These are phyloP conservation scores for Scaptomyza hsui DNA, from an alignment of 1,140 invertebrate species.

Conservation along the genomic window DNA sequence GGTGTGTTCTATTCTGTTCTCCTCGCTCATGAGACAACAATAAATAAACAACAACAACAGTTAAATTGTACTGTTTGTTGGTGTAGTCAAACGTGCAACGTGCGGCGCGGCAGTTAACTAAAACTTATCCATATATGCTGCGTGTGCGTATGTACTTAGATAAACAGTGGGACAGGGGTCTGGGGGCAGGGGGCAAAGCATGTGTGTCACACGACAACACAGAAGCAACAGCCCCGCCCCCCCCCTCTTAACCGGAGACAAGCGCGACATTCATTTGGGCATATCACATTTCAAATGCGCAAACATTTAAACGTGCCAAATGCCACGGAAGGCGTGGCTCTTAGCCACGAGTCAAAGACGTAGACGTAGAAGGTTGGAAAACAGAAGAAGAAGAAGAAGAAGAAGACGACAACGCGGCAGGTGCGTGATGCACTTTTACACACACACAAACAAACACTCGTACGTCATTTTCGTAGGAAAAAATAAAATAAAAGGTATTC, in stretches of 20 bases:
- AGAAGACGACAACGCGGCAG: background rate
- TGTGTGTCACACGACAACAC: slow-evolving; percentile 43
- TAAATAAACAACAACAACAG: slow-evolving; percentile 25
- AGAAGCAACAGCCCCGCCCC: background rate
- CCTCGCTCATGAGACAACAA: slow-evolving; percentile 34
- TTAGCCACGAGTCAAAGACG: background rate
- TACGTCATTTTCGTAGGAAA: background rate
- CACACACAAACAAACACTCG: background rate
- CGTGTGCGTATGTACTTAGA: slow-evolving; percentile 49
- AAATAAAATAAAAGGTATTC: background rate
- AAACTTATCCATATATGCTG: slow-evolving; percentile 58
- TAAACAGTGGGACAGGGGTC: slow-evolving; percentile 5
- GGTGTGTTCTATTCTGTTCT: slow-evolving; percentile 30
- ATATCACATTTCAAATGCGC: slow-evolving; percentile 64
- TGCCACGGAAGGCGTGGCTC: slow-evolving; percentile 7
- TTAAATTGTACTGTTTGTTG: slow-evolving; percentile 12
- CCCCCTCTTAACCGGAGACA: slow-evolving; percentile 2
- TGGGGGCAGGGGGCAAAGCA: slow-evolving; percentile 13
- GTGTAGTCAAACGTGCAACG: slow-evolving; percentile 17
- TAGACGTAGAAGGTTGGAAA: slow-evolving; percentile 15
- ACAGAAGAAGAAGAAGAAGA: too few species aligned
- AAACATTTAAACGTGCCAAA: slow-evolving; percentile 55
- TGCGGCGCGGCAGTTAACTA: slow-evolving; percentile 52
- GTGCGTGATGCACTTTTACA: slow-evolving; percentile 35
- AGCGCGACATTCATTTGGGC: slow-evolving; percentile 20